A percentile compares a stretch with the other conserved stretches of the same genome.
Evolutionary conservation across 2,888 invertebrate species (phyloP).

Genomic region (Neoitamus cyanurus): DNA sequence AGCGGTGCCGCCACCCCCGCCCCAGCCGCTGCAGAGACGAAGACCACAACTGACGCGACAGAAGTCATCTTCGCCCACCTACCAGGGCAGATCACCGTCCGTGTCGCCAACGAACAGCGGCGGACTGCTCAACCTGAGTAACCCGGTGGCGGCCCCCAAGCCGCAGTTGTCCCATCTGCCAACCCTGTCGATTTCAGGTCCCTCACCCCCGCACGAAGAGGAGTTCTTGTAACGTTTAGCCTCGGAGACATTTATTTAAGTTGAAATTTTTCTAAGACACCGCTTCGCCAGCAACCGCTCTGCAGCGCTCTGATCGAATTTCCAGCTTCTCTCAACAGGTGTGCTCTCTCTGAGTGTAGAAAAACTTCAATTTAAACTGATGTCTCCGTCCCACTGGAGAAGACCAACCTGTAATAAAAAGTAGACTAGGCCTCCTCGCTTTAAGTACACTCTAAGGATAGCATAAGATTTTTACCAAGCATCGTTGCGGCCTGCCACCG

Average conservation of each 20-base stretch:
- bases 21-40: conserved; percentile 59
- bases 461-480: conserved; percentile 21
- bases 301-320: conserved; percentile 7
- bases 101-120: conserved; percentile 55
- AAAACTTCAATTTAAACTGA: conserved; percentile 37
- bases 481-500: conserved; percentile 6
- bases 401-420: conserved; percentile 30
- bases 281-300: neutral
- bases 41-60: conserved; percentile 7
- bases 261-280: conserved; percentile 38
- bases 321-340: conserved; percentile 4
- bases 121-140: neutral
- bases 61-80: conserved; percentile 44
- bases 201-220: conserved; percentile 81
- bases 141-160: conserved; percentile 54
- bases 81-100: conserved; percentile 54
- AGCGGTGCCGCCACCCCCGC: conserved; percentile 46
- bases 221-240: conserved; percentile 67
- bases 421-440: conserved; percentile 2
- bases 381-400: conserved; percentile 21
- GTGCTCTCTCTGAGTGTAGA: conserved; percentile 2
- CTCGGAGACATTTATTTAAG: conserved; percentile 67
- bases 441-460: conserved; percentile 6
- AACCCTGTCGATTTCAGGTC: conserved; percentile 82
- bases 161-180: conserved; percentile 70